These are phyloP conservation scores for Atta cephalotes DNA, from an alignment of 1,140 invertebrate genomes.

Conservation along the genomic window DNA sequence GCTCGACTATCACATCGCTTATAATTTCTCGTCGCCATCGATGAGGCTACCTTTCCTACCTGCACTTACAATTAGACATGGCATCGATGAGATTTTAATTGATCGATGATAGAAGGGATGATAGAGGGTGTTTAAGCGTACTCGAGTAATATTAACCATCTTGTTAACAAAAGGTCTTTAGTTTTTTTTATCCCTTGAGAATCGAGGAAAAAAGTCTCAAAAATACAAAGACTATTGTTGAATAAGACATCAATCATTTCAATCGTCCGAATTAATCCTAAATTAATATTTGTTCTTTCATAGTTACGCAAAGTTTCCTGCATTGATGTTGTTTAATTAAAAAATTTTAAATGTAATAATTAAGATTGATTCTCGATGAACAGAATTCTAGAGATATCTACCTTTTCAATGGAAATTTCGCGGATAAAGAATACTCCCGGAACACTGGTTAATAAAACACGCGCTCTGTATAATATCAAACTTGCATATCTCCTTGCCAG, in stretches of 20 bases:
- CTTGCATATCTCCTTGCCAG: slow-evolving; percentile 9
- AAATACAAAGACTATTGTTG: neutral
- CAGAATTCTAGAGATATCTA: slow-evolving; percentile 2
- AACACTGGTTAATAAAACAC: slow-evolving; percentile 16
- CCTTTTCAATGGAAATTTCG: neutral
- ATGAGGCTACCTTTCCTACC: slow-evolving; percentile 7
- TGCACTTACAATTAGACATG: neutral
- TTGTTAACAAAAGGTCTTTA: neutral
- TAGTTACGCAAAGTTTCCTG: neutral
- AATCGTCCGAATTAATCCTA: neutral
- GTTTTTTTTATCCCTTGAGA: neutral
- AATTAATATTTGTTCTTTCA: neutral
- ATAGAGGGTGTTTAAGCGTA: neutral
- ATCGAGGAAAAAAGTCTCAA: neutral
- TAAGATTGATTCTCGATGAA: slow-evolving; percentile 3
- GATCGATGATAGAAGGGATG: neutral
- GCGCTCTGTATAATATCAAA: neutral
- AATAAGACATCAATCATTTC: neutral
- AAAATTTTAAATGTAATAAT: neutral
- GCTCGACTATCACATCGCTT: slow-evolving; percentile 5
- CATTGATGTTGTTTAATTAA: neutral
- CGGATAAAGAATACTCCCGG: slow-evolving; percentile 28
- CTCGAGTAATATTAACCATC: neutral
- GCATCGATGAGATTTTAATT: slow-evolving; percentile 24
- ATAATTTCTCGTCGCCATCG: slow-evolving; percentile 30